A percentile compares a stretch with the other conserved stretches of the same genome.
These are phyloP conservation scores for Seira musarum DNA, from an alignment of 2,888 invertebrate species.

Conservation along the genomic window DNA sequence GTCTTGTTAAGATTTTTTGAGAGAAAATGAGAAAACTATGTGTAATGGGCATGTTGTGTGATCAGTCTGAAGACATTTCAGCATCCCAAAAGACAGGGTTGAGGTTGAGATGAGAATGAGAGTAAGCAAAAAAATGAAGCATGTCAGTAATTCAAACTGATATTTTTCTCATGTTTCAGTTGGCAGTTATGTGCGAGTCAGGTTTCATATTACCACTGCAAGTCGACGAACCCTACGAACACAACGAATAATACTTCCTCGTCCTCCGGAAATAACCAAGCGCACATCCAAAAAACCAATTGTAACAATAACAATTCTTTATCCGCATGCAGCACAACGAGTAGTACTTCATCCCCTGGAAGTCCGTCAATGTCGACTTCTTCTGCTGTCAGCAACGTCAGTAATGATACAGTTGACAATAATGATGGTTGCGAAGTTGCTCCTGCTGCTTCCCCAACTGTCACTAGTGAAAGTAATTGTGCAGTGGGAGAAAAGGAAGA, in stretches of 20 bases:
- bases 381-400: slow-evolving; percentile 2
- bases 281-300: slow-evolving; percentile 4
- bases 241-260: slow-evolving; percentile 7
- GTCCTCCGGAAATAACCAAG: slow-evolving; percentile 17
- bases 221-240: not conserved
- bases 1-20: too few relatives aligned
- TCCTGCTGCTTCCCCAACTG: not conserved
- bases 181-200: too few relatives aligned
- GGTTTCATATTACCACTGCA: too few relatives aligned
- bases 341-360: not conserved
- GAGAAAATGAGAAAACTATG: too few relatives aligned
- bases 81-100: too few relatives aligned
- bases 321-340: not conserved
- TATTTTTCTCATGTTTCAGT: too few relatives aligned
- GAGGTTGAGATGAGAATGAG: too few relatives aligned
- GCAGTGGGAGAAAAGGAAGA: slow-evolving; percentile 2
- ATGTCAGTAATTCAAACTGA: too few relatives aligned
- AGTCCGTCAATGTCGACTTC: not conserved
- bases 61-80: too few relatives aligned
- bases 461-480: not conserved
- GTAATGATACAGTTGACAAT: slow-evolving; percentile 23
- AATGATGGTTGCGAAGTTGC: not conserved
- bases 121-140: too few relatives aligned
- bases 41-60: too few relatives aligned
- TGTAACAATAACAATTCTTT: not conserved